Evolutionary conservation across 2,888 invertebrate species (phyloP).

Genomic region (Cephus pygmeus): DNA sequence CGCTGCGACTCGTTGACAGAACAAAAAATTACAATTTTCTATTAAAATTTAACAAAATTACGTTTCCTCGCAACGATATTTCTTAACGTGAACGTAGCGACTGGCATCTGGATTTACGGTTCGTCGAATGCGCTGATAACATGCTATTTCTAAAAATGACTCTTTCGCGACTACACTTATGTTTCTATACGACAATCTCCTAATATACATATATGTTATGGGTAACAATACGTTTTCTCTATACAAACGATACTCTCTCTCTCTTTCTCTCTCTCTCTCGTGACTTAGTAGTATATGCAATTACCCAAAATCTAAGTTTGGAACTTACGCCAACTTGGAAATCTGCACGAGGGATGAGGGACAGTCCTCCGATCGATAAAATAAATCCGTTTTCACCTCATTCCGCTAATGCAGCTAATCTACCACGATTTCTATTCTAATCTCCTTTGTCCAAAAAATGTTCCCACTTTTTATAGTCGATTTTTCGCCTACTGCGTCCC

Average conservation of each 20-base stretch:
- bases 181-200: not conserved
- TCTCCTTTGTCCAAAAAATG: not conserved
- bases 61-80: not conserved
- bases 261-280: not conserved
- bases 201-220: not conserved
- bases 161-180: not conserved
- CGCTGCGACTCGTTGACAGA: not conserved
- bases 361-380: conserved; percentile 12
- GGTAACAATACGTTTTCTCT: not conserved
- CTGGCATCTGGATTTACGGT: not conserved
- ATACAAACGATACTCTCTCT: not conserved
- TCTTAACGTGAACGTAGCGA: not conserved
- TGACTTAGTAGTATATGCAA: not conserved
- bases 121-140: not conserved
- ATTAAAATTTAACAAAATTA: not conserved
- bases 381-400: not conserved
- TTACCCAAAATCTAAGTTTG: not conserved
- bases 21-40: not conserved
- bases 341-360: conserved; percentile 11
- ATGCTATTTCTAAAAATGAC: not conserved
- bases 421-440: not conserved
- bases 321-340: not conserved
- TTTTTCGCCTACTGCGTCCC: conserved; percentile 12
- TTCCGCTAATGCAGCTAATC: not conserved
- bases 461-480: conserved; percentile 8